Percentiles rank a stretch among this genome's conserved stretches.
Evolutionary conservation across 2,113 vertebrate species (phyloP).

Genomic region (Taxidea taxus): DNA sequence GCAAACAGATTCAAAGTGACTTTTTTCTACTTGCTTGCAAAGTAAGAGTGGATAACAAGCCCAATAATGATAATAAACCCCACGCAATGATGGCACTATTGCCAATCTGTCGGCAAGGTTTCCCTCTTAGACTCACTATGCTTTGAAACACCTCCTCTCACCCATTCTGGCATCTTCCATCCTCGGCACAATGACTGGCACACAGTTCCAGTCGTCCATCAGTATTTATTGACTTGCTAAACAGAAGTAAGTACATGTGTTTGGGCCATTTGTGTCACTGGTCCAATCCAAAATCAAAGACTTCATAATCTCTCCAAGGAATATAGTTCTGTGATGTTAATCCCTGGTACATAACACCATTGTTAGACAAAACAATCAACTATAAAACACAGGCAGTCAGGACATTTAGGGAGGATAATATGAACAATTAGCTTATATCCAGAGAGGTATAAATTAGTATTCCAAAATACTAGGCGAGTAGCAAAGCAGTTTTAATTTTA

Average conservation of each 20-base stretch:
- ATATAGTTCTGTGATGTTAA: background rate
- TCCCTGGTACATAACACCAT: background rate
- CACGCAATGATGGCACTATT: background rate
- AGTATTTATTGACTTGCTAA: background rate
- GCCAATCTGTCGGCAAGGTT: background rate
- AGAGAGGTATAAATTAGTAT: background rate
- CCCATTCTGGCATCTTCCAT: background rate
- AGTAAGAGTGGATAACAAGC: background rate
- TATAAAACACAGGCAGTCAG: background rate
- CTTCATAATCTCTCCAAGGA: background rate
- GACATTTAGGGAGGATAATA: background rate
- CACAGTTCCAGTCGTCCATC: accelerated
- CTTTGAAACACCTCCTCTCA: background rate
- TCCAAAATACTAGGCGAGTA: background rate
- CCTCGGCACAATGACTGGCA: background rate
- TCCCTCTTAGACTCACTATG: background rate
- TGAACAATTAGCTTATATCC: background rate
- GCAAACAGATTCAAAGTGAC: background rate
- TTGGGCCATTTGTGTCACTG: background rate
- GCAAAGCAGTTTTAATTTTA: background rate
- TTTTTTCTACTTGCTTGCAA: background rate
- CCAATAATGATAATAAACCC: background rate
- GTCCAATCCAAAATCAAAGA: background rate
- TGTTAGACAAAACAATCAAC: background rate
- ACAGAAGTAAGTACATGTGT: background rate